Percentiles rank a stretch among this genome's conserved stretches.
These are phyloP conservation scores for Pyralis farinalis DNA, from an alignment of 2,888 invertebrate genomes.

Conservation along the genomic window DNA sequence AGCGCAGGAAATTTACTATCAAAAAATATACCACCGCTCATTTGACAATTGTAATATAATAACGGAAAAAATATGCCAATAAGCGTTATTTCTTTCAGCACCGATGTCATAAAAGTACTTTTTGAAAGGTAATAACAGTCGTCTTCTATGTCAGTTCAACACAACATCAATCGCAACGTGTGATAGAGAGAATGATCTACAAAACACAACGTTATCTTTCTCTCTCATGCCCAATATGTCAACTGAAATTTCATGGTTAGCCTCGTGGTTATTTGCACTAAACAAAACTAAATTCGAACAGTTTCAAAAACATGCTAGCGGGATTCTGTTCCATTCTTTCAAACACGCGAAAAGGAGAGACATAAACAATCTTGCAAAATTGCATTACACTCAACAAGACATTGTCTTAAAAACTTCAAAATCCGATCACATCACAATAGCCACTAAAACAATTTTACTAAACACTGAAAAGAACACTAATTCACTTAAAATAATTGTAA, in stretches of 20 bases:
- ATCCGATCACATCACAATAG: neutral
- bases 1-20: too few relatives aligned
- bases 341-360: neutral
- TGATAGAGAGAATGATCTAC: too few relatives aligned
- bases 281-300: neutral
- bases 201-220: too few relatives aligned
- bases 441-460: conserved; percentile 7
- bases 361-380: neutral
- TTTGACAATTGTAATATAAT: too few relatives aligned
- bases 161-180: too few relatives aligned
- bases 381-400: neutral
- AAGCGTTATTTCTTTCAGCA: too few relatives aligned
- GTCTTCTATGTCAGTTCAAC: too few relatives aligned
- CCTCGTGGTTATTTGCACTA: conserved; percentile 1
- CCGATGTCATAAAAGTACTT: too few relatives aligned
- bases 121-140: too few relatives aligned
- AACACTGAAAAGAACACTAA: conserved; percentile 16
- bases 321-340: neutral
- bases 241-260: neutral
- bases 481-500: conserved; percentile 17
- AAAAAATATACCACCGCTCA: too few relatives aligned
- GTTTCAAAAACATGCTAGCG: neutral
- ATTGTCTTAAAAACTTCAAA: neutral
- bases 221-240: neutral
- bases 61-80: too few relatives aligned